These are phyloP conservation scores for Augiades crinisus DNA, from an alignment of 2,888 invertebrate genomes.

Conservation along the genomic window DNA sequence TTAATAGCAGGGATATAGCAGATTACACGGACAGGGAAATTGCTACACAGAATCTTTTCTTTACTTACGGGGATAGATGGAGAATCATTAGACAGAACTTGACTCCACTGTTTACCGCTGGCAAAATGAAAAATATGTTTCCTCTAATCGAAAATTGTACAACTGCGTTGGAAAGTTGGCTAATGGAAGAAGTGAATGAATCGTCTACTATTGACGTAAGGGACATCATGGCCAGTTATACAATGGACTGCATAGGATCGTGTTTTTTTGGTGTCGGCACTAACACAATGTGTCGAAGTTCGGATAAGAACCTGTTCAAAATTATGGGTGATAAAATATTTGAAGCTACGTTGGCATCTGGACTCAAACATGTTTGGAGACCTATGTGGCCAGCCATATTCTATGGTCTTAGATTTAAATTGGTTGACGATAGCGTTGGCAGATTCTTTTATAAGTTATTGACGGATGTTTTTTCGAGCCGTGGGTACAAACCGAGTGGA, in stretches of 20 bases:
- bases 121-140: constrained; percentile 66
- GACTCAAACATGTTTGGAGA: constrained; percentile 38
- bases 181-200: constrained; percentile 36
- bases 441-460: constrained; percentile 42
- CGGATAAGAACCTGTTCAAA: constrained; percentile 42
- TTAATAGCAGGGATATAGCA: constrained; percentile 51
- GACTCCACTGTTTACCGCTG: constrained; percentile 54
- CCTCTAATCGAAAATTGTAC: constrained; percentile 49
- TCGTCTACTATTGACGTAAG: constrained; percentile 39
- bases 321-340: constrained; percentile 44
- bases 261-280: constrained; percentile 54
- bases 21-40: constrained; percentile 48
- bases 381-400: constrained; percentile 52
- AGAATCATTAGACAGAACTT: constrained; percentile 49
- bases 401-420: constrained; percentile 44
- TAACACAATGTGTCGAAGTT: constrained; percentile 39
- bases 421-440: constrained; percentile 37
- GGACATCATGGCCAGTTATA: constrained; percentile 43
- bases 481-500: constrained; percentile 40
- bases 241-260: constrained; percentile 53
- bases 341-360: constrained; percentile 36
- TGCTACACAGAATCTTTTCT: constrained; percentile 48
- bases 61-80: constrained; percentile 54
- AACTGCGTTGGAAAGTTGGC: constrained; percentile 41
- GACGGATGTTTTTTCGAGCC: constrained; percentile 40